These are phyloP conservation scores for Opisthocomus hoazin DNA, from an alignment of 2,113 vertebrate species.

Conservation along the genomic window DNA sequence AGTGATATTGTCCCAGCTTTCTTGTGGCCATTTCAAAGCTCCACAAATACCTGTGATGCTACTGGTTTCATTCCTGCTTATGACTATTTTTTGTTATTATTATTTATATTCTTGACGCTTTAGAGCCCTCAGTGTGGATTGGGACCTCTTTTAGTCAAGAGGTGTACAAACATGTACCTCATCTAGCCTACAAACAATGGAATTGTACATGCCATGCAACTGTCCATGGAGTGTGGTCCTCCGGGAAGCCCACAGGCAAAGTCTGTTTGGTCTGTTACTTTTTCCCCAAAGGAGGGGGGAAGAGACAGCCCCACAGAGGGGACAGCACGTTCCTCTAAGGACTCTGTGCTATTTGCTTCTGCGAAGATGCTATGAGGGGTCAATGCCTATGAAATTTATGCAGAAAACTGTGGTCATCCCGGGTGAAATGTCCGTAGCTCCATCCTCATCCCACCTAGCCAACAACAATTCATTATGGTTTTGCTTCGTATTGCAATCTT, in stretches of 20 bases:
- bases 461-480: background rate
- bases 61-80: background rate
- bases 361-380: background rate
- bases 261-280: background rate
- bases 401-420: background rate
- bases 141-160: background rate
- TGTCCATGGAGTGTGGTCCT: background rate
- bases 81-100: background rate
- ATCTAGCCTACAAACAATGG: background rate
- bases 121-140: background rate
- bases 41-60: background rate
- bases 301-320: background rate
- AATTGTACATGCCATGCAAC: background rate
- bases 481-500: background rate
- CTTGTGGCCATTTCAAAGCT: background rate
- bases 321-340: background rate
- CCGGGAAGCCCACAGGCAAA: background rate
- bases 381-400: background rate
- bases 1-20: background rate
- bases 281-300: background rate
- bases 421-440: background rate
- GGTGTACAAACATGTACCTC: background rate
- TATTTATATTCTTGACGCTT: background rate
- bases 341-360: background rate
- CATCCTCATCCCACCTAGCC: background rate